Base-by-base conservation (phyloP, 37 sponge, comb jelly and placozoan species). In the Oopsacas minuta region DNA sequence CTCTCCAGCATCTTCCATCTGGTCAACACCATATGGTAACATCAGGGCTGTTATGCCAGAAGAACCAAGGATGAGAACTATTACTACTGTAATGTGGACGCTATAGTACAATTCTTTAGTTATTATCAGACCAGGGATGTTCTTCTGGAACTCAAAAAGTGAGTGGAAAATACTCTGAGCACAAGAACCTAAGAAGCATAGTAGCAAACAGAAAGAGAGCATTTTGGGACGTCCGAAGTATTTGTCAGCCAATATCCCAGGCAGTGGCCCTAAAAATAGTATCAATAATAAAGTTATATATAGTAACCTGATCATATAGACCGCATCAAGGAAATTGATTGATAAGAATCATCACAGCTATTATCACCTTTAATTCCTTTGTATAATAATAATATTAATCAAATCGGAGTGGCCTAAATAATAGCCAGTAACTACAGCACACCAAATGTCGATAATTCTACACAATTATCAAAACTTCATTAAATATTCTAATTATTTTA, bases 31-130 rank as follows among this genome's bases (percentile, higher is more conserved):
- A 34, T 61, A 61, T 25, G 75, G 75, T 25, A 61, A n/a, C 20
- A 61, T 7, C 1, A 61, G 22, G 75, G 75, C 75, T 32, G 75
- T 34, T 12, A 61, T 34, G 17, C 75, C 75, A 61, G 75, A 61
- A 20, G 75, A 61, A 61, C 75, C 75, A 61, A 61, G 75, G 75
- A 61, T 61, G 75, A 61, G 75, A 61, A 61, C 28, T 10, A 61
- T 61, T 25, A 61, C 22, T 32, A 61, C 75, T 61, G 75, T 10
- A 3, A 61, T 25, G 22, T 61, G 75, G 30, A 61, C 30, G 20
- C 3, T 12, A 12, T 61, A 61, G 22, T 61, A 61, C 7, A 61
- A 3, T 61, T n/a, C 17, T 61, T 3, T 12, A n/a, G 20, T 3
- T 7, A 61, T 61, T 10, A 25, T 3, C 3, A 61, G 20, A n/a